Base-by-base conservation (phyloP, 2,888 invertebrate species). In the Penaeus monodon region DNA sequence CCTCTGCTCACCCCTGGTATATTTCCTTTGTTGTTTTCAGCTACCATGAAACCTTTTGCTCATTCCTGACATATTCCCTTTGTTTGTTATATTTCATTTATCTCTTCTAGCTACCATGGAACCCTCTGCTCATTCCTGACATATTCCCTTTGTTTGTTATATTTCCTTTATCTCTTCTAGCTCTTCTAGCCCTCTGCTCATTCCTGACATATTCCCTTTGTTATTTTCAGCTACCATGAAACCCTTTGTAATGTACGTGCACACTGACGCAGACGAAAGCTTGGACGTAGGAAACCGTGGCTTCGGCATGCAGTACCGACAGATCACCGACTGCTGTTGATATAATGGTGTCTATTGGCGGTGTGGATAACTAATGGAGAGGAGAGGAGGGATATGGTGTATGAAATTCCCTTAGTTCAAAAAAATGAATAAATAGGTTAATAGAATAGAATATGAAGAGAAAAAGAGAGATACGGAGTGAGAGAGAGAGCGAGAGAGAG, bases 191-290 rank as follows among this genome's bases (percentile, higher is more conserved):
- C 96, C 0, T 96, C 96, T 92, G 95, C 44, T 44, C 1, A 44
- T 38, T 4, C 3, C 33, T 38, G 44, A 10, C 10, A 57, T 17
- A 57, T 57, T 20, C 2, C 57, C 17, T 57, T 57, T 4, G 17
- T 57, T 4, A 17, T 20, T 93, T 93, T 88, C 92, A 95, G 95
- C 94, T 81, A 93, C 92, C 66, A 93, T 94, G 0, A 95, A 94
- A 90, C 96, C 96, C 0, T 96, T 96, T 92, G 95, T 96, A 0
- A 91, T 96, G 84, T 95, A 95, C 89, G 80, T 80, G 29, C 33
- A 33, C 27, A 65, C 80, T n/a, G 65, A 80, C 65, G 80, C 17
- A 29, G 63, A 80, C 29, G 64, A 64, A 27, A 29, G 38, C 27
- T 20, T 33, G 20, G 73, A 68, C 17, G 27, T 29, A 14, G 38